Evolutionary conservation across 2,797 vertebrate genomes (phyloP), one percentile per base, ranked within the genome.

Genomic region (Otus scops): DNA sequence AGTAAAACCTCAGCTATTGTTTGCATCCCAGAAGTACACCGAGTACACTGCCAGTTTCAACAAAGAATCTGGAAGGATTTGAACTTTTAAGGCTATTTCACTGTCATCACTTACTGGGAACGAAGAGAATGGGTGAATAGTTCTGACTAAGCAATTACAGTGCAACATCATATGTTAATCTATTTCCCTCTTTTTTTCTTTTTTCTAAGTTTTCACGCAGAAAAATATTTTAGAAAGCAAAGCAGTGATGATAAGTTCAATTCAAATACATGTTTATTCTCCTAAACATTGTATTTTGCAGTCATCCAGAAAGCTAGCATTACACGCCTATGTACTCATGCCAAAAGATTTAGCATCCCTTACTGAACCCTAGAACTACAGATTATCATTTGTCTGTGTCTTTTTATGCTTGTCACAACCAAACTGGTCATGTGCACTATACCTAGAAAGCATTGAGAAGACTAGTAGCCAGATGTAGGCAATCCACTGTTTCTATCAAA

Each of bases 251-350:
- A 4, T 32, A 69, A 50, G 10, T 21, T 4, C 4, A 88, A 68
- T 47, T 45, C 27, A 79, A 57, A 61, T 17, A 27, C 15, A 10
- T 4, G 1, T 11, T 69, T 24, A 27, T 51, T 48, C 28, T 73
- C 30, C 68, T 67, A 30, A 70, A 64, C 6, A 56, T 64, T 30
- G 4, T 22, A 22, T 50, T 84, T 70, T 59, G 32, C 27, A 56
- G 30, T 38, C 41, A 59, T 7, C 0, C 24, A 54, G 34, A 50
- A 88, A 83, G 53, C 11, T 16, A 13, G 20, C 23, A 16, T 51
- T 68, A 14, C 24, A 70, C 26, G 34, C 2, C 10, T 2, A 10
- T 0, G 2, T 36, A 15, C 19, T 83, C 21, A 6, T 4, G 5
- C 23, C 15, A 70, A 43, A 69, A 45, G 6, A 41, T 28, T 76